Evolutionary conservation across 37 sponge, comb jelly and placozoan genomes (phyloP), one percentile per base, ranked within the genome.

Genomic region (Axinella damicornis): DNA sequence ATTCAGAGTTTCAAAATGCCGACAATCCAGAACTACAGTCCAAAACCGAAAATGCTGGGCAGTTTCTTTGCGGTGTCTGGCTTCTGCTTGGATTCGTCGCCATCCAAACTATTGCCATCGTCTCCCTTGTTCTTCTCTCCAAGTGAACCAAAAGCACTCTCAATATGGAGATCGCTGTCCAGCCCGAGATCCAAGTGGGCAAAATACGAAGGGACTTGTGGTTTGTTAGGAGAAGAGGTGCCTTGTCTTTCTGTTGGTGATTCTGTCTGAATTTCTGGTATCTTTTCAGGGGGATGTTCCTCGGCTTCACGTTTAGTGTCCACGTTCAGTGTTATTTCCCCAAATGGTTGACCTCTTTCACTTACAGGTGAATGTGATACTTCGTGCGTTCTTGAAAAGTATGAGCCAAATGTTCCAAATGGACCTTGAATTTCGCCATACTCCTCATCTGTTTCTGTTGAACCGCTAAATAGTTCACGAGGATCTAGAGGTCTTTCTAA

Each of bases 131-230:
- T 37, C 53, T 71, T 41, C 39, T 62, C 41, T 20, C 28, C 22
- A 12, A 90, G 70, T 24, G 86, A 79, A 11, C 91, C 60, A 57
- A 90, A 81, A 0, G 91, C 91, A 90, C 91, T 90, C 22, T 90
- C 91, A 69, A 90, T 90, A 46, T 81, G 37, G n/a, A 89, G 69
- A 22, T 73, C 90, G 56, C 58, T 74, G 39, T 60, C 36, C 19
- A 70, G 34, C 14, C 63, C 83, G 18, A 79, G 40, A 30, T 72
- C 75, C 24, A 89, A 27, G 12, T 83, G 71, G 12, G 90, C 85
- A 21, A 89, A 53, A 59, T 89, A 89, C 15, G 90, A 89, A 1
- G 90, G 90, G 12, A 89, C 85, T 18, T n/a, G 20, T 4, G 22
- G 57, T 20, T 41, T 82, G 71, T 2, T 34, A 40, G 53, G 25